phyloP scores from a whole-genome alignment of 2,113 vertebrate genomes.

The Stictonetta naevosa region DNA sequence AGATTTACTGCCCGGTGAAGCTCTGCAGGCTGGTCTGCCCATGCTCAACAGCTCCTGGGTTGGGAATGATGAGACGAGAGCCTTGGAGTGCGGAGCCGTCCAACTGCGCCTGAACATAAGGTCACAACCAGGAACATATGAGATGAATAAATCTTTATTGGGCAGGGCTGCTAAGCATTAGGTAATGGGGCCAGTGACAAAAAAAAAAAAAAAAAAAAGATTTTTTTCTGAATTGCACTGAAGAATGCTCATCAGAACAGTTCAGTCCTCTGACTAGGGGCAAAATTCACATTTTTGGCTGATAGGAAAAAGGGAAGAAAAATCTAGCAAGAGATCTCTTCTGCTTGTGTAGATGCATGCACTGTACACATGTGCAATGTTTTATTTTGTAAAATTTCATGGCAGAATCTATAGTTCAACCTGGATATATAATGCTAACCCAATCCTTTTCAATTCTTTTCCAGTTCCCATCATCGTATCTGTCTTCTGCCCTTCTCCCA shows the following conservation, averaged over 20 bases:
- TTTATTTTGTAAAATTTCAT: background rate
- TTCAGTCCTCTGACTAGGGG: background rate
- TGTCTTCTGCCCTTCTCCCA: background rate
- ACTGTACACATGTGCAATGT: too few relatives aligned
- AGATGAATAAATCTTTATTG: slow-evolving; percentile 57
- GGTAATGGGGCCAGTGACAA: slow-evolving; percentile 49
- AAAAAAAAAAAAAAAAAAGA: background rate
- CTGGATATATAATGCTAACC: background rate
- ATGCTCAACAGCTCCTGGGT: background rate
- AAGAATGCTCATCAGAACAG: background rate
- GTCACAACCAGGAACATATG: slow-evolving; percentile 58
- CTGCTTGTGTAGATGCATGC: background rate
- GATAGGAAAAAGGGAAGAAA: background rate
- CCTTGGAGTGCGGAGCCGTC: background rate
- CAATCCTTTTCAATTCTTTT: background rate
- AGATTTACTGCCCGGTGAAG: background rate
- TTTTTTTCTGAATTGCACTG: slow-evolving; percentile 28
- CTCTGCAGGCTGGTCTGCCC: slow-evolving; percentile 27
- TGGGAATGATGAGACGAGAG: background rate
- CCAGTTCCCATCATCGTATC: background rate
- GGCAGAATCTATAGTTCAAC: background rate
- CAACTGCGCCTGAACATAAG: slow-evolving; percentile 37
- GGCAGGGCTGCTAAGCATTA: slow-evolving; percentile 63
- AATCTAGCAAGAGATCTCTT: background rate
- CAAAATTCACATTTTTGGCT: background rate